Evolutionary conservation across 1,140 invertebrate species (phyloP), one percentile per base, ranked within the genome.

Genomic region (Drosophila serrata): DNA sequence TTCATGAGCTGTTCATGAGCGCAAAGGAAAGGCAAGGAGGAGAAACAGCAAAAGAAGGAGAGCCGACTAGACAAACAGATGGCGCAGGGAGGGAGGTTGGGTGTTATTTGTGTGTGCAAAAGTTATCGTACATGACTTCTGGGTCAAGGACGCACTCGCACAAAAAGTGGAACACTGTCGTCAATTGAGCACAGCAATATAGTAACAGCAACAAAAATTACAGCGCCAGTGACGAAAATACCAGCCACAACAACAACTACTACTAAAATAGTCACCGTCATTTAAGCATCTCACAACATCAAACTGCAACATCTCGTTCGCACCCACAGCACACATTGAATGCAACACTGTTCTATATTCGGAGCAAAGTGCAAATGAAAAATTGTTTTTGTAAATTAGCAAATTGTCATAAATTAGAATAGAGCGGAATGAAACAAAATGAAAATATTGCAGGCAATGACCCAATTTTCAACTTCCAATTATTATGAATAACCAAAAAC

Each of bases 331-430:
- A 33, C 13, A 22, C 33, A 24, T 15, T 46, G 33, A 67, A 67
- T 55, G 59, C 59, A 75, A 22, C 51, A 58, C 39, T 65, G 73
- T 63, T 45, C 60, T 75, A 75, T 75, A 75, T 75, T 75, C 31
- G 60, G 43, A 64, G 60, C 51, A 65, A 75, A 64, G 60, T 76
- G 74, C 72, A 76, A 75, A 65, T 65, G 37, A 51, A 51, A 68
- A 55, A 55, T 58, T 75, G 39, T 75, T 75, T 51, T 75, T 75
- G 70, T 49, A 75, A 75, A 75, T 65, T 49, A 74, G 69, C 49
- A 75, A 75, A 75, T 75, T 75, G 70, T 37, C 43, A 75, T 75
- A 75, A 55, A 75, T 75, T 75, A 63, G 35, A 70, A 61, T 48
- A 51, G 7, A 42, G 48, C 11, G 29, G 27, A 31, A 31, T 51